A percentile compares a stretch with the other conserved stretches of the same genome.
These are phyloP conservation scores for Chanos chanos DNA, from an alignment of 2,797 vertebrate species.

Conservation along the genomic window DNA sequence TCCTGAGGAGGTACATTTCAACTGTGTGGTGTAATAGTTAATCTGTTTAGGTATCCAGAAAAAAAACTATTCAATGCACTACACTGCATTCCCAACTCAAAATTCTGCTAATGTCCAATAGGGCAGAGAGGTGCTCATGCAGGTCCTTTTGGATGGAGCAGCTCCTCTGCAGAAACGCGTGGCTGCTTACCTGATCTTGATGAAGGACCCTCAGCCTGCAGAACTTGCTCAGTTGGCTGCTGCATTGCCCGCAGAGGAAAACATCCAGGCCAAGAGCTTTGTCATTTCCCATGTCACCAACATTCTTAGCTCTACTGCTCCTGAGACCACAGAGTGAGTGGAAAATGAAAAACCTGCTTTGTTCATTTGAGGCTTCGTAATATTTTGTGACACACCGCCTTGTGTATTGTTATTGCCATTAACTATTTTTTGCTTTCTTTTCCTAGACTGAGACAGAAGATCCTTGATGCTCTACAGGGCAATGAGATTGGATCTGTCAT, in stretches of 20 bases:
- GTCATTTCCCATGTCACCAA: conserved; percentile 86
- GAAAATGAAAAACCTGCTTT: neutral
- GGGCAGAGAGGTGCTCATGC: conserved; percentile 75
- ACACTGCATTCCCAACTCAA: neutral
- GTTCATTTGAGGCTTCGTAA: too few relatives aligned
- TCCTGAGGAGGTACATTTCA: conserved; percentile 82
- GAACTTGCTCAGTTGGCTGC: conserved; percentile 70
- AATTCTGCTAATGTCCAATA: conserved; percentile 48
- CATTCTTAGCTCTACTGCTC: conserved; percentile 78
- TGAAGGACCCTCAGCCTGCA: conserved; percentile 76
- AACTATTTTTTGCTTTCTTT: conserved; percentile 8
- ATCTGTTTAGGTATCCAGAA: too few relatives aligned
- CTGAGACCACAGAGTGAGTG: conserved; percentile 69
- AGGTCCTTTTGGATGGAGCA: conserved; percentile 67
- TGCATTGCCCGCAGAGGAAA: conserved; percentile 70
- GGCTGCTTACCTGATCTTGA: conserved; percentile 88
- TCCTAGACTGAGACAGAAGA: conserved; percentile 74
- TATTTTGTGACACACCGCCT: too few relatives aligned
- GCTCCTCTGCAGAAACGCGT: conserved; percentile 82
- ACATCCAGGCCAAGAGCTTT: conserved; percentile 84
- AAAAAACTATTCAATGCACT: too few relatives aligned
- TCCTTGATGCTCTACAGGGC: conserved; percentile 74
- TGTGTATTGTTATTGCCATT: too few relatives aligned
- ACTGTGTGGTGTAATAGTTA: too few relatives aligned
- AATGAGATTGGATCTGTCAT: conserved; percentile 68